Conservation (phyloP, 2,888 invertebrate genomes). For the Andrena dorsata region DNA sequence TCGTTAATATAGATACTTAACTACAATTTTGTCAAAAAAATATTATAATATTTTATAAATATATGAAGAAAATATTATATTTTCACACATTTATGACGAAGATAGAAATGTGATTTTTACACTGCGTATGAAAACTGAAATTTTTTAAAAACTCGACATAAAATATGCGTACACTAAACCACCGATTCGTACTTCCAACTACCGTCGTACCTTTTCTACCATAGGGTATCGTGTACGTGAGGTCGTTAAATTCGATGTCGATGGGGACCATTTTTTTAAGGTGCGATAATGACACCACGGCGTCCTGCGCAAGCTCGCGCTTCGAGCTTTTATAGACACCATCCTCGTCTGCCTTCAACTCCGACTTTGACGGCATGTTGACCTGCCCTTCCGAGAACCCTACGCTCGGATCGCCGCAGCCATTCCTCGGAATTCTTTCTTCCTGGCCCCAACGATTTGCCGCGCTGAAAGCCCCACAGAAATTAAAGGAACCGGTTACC, state of each 20-base stretch:
- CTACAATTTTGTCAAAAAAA: too few species aligned
- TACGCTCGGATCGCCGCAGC: conserved; percentile 6
- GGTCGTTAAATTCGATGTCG: conserved; percentile 93
- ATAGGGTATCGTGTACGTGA: conserved; percentile 92
- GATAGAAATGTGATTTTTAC: too few species aligned
- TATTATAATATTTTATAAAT: too few species aligned
- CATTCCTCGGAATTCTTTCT: conserved; percentile 20
- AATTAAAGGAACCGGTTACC: background rate
- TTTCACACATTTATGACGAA: too few species aligned
- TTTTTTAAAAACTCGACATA: too few species aligned
- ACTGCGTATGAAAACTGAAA: too few species aligned
- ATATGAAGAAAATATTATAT: too few species aligned
- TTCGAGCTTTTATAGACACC: background rate
- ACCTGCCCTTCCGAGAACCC: conserved; percentile 4
- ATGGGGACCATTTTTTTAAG: conserved; percentile 90
- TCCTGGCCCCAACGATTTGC: background rate
- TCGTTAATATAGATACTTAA: too few species aligned
- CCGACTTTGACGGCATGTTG: conserved; percentile 27
- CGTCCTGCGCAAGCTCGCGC: background rate
- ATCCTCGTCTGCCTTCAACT: conserved; percentile 4
- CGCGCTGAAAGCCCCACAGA: background rate
- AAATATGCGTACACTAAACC: too few species aligned
- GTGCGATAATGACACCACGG: conserved; percentile 78
- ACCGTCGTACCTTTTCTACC: conserved; percentile 87
- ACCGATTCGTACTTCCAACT: background rate